Evolutionary conservation across 2,797 vertebrate species (phyloP).

Genomic region (Bryconaethiops microstoma): DNA sequence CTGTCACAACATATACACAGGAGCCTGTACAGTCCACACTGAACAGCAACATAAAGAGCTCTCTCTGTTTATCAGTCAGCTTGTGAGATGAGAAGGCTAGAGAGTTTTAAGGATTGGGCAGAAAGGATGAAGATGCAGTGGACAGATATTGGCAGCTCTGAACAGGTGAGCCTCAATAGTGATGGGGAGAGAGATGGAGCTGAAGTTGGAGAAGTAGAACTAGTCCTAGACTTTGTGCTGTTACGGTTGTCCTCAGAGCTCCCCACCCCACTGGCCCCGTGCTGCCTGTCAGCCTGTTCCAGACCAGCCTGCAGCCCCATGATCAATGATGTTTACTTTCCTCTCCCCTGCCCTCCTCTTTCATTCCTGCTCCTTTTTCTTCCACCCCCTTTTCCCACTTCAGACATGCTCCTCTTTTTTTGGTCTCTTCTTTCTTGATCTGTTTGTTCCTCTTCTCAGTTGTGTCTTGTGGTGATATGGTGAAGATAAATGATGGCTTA

Average conservation of each 20-base stretch:
- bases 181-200: slow-evolving; percentile 9
- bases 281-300: slow-evolving; percentile 37
- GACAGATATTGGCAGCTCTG: slow-evolving; percentile 13
- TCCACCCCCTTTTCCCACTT: slow-evolving; percentile 12
- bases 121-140: not conserved
- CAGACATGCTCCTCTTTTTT: not conserved
- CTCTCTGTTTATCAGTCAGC: not conserved
- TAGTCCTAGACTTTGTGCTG: slow-evolving; percentile 1
- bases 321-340: slow-evolving; percentile 74
- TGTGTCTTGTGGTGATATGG: not conserved
- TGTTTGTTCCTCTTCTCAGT: slow-evolving; percentile 1
- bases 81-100: not conserved
- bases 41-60: not conserved
- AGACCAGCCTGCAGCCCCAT: slow-evolving; percentile 40
- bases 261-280: not conserved
- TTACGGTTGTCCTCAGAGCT: slow-evolving; percentile 24
- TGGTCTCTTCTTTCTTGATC: not conserved
- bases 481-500: slow-evolving; percentile 27
- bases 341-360: slow-evolving; percentile 38
- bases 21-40: no score
- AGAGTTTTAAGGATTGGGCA: not conserved
- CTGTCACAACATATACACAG: no score
- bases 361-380: slow-evolving; percentile 29
- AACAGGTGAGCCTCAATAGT: not conserved
- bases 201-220: slow-evolving; percentile 11